These are phyloP conservation scores for Australoheros facetus DNA, from an alignment of 2,797 vertebrate genomes.

Conservation along the genomic window DNA sequence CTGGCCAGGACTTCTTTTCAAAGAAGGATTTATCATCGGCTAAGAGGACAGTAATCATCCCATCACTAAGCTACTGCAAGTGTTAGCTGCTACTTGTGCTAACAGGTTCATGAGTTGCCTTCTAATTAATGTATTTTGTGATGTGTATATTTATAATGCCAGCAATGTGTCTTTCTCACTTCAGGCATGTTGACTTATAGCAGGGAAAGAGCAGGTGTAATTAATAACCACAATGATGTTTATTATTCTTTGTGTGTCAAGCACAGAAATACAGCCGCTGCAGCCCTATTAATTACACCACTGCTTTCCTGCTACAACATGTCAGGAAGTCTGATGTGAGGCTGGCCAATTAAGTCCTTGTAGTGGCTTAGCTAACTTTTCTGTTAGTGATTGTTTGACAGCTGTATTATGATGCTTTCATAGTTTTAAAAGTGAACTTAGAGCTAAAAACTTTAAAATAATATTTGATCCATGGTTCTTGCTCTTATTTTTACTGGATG, in stretches of 20 bases:
- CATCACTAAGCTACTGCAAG: not conserved
- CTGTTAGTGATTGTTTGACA: not conserved
- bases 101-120: not conserved
- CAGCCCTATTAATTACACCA: not conserved
- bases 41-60: not conserved
- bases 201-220: not conserved
- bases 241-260: not conserved
- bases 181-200: not conserved
- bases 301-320: not conserved
- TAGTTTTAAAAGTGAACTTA: not conserved
- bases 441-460: not conserved
- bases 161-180: not conserved
- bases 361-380: not conserved
- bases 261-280: not conserved
- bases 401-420: not conserved
- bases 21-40: not conserved
- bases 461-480: not conserved
- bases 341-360: conserved; percentile 6
- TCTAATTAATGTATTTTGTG: not conserved
- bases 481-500: not conserved
- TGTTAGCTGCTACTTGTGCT: not conserved
- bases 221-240: conserved; percentile 7
- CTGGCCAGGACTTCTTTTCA: not conserved
- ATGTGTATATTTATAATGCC: not conserved
- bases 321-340: not conserved